Conservation (phyloP, 2,797 vertebrate genomes). For the Poecile montanus region DNA sequence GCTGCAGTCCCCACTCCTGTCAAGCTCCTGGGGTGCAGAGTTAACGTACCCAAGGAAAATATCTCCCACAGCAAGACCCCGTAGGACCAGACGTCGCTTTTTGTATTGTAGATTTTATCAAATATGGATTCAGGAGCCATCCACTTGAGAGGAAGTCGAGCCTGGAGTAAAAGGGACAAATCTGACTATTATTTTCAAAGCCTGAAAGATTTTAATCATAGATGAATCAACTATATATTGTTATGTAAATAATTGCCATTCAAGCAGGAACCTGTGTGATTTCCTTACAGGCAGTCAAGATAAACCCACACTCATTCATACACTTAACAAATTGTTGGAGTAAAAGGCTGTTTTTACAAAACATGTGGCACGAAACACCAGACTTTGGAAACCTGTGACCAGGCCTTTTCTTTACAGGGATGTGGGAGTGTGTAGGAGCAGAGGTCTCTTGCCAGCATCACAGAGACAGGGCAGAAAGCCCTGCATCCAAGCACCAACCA, state of each 20-base stretch:
- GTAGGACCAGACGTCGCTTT: constrained; percentile 96
- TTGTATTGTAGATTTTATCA: constrained; percentile 95
- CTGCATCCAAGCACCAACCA: not conserved
- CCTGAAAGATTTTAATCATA: constrained; percentile 26
- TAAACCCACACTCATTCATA: constrained; percentile 44
- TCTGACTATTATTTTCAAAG: constrained; percentile 49
- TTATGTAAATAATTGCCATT: constrained; percentile 60
- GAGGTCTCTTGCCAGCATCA: not conserved
- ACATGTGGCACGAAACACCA: not conserved
- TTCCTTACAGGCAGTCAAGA: constrained; percentile 56
- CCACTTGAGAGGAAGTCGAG: constrained; percentile 95
- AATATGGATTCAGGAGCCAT: constrained; percentile 98
- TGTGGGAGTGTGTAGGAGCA: not conserved
- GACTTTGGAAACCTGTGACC: not conserved
- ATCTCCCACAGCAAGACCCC: constrained; percentile 97
- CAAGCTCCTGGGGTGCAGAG: not conserved
- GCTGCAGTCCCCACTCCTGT: not conserved
- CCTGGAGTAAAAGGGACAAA: constrained; percentile 76
- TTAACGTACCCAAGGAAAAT: constrained; percentile 90
- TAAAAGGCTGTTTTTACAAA: not conserved
- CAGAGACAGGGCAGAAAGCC: not conserved
- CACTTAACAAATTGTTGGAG: not conserved
- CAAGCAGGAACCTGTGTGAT: constrained; percentile 25
- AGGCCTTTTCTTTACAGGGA: not conserved
- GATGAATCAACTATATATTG: constrained; percentile 49